Evolutionary conservation across 2,113 vertebrate genomes (phyloP).

Genomic region (Plecturocebus donacophilus): DNA sequence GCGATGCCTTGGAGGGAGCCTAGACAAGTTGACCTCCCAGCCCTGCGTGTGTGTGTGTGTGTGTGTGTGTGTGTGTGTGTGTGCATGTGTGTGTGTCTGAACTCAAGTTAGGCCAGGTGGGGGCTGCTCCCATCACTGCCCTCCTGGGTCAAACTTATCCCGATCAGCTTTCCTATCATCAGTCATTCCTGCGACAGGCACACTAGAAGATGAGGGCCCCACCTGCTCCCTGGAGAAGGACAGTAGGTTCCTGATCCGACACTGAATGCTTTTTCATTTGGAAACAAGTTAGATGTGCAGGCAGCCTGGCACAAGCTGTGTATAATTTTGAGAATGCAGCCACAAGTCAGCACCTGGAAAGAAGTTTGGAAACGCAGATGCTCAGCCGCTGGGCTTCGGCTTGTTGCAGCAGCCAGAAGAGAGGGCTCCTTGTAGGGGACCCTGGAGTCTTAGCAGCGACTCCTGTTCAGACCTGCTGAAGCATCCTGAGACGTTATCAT

Average conservation of each 20-base stretch:
- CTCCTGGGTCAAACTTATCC: not conserved
- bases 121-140: not conserved
- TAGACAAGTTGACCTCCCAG: not conserved
- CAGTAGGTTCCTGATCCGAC: not conserved
- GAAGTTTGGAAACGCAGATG: not conserved
- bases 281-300: not conserved
- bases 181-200: too few species aligned
- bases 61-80: too few species aligned
- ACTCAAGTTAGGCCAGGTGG: not conserved
- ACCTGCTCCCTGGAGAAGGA: not conserved
- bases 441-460: not conserved
- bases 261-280: not conserved
- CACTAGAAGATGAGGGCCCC: not conserved
- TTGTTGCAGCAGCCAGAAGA: not conserved
- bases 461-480: not conserved
- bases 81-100: not conserved
- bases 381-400: not conserved
- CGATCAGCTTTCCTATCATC: not conserved
- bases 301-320: not conserved
- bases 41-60: not conserved
- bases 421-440: too few species aligned
- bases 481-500: not conserved
- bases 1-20: not conserved
- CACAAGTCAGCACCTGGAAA: conserved; percentile 69
- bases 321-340: conserved; percentile 35